Evolutionary conservation across 30 jellyfish, hydroid and myxozoan species (phyloP).

Genomic region (Mastigias papua): DNA sequence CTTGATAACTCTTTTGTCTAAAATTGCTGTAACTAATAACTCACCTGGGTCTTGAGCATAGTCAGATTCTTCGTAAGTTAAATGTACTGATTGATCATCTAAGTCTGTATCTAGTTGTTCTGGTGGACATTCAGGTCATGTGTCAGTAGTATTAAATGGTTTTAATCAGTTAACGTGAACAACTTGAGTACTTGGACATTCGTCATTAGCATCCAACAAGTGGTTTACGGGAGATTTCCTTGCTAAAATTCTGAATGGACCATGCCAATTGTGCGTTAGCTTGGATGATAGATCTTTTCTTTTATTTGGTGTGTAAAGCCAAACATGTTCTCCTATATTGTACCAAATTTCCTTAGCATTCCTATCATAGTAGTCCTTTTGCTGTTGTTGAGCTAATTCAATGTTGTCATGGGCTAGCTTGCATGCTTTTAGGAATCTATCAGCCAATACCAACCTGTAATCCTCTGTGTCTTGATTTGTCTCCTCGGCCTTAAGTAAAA

Average conservation of each 20-base stretch:
- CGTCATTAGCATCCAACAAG: slow-evolving; percentile 48
- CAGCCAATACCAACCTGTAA: slow-evolving; percentile 13
- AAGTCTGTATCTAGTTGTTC: not conserved
- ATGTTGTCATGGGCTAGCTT: slow-evolving; percentile 37
- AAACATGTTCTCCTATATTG: slow-evolving; percentile 57
- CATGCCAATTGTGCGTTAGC: slow-evolving; percentile 60
- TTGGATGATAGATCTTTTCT: slow-evolving; percentile 47
- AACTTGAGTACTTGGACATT: slow-evolving; percentile 8
- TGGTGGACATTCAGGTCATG: not conserved
- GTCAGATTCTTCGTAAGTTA: not conserved
- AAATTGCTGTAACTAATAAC: not conserved
- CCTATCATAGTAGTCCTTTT: slow-evolving; percentile 21
- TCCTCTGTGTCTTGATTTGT: slow-evolving; percentile 44
- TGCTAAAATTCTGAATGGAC: slow-evolving; percentile 68
- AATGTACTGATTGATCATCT: not conserved
- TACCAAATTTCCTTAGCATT: slow-evolving; percentile 35
- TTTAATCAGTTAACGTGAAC: slow-evolving; percentile 61
- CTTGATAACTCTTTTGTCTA: not conserved
- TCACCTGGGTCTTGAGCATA: slow-evolving; percentile 21
- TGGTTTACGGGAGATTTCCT: slow-evolving; percentile 55
- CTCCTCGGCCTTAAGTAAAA: slow-evolving; percentile 2
- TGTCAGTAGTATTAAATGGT: slow-evolving; percentile 24
- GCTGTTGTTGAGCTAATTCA: slow-evolving; percentile 56
- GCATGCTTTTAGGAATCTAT: slow-evolving; percentile 56
- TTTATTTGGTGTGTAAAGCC: slow-evolving; percentile 68